These are phyloP conservation scores for Unio delphinus DNA, from an alignment of 2,888 invertebrate genomes.

Conservation along the genomic window DNA sequence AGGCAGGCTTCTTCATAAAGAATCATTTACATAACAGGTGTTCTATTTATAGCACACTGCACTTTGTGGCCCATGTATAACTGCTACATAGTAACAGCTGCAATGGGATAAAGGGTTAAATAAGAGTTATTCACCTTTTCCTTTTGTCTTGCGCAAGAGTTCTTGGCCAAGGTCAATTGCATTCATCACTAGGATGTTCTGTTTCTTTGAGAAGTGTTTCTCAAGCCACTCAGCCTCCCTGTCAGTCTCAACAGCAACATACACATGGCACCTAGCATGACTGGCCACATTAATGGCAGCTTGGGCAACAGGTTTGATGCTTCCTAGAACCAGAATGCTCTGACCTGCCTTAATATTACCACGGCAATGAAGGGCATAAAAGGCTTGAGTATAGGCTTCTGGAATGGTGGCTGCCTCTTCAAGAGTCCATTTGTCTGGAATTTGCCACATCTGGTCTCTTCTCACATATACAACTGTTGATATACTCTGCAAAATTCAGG, in stretches of 20 bases:
- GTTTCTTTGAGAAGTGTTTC: constrained; percentile 66
- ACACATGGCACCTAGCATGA: constrained; percentile 82
- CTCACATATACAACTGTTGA: no score
- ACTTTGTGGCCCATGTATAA: no score
- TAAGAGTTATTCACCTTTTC: constrained; percentile 14
- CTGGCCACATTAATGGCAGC: constrained; percentile 96
- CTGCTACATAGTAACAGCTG: background rate
- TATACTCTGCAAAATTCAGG: no score
- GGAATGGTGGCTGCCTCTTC: constrained; percentile 95
- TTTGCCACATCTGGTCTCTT: no score
- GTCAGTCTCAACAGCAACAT: constrained; percentile 87
- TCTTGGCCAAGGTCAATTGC: constrained; percentile 15
- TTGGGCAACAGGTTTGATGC: constrained; percentile 91
- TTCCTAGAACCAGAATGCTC: constrained; percentile 78
- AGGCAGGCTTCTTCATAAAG: no score
- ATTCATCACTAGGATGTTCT: constrained; percentile 11
- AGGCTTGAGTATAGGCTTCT: constrained; percentile 89
- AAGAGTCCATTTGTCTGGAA: constrained; percentile 89
- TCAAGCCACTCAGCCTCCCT: constrained; percentile 91
- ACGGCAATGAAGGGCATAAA: constrained; percentile 89
- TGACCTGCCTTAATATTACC: constrained; percentile 85
- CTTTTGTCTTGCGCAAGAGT: constrained; percentile 20
- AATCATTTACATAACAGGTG: no score
- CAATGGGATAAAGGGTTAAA: background rate
- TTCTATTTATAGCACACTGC: no score